phyloP scores from a whole-genome alignment of 2,113 vertebrate genomes.

The Tetraodon nigroviridis region DNA sequence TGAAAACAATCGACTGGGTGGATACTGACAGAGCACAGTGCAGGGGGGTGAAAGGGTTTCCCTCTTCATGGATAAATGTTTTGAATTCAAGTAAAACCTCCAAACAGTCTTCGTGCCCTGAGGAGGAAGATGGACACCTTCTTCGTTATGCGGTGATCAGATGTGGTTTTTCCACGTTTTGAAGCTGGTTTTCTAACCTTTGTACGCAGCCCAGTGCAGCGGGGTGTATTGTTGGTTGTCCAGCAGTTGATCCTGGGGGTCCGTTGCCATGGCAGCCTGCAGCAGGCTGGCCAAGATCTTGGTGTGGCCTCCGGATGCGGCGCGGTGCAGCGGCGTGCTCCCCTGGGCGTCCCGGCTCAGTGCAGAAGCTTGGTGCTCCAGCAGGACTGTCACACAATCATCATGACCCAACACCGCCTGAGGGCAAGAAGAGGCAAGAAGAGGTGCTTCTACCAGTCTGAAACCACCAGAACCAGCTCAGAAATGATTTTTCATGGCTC shows the following conservation, averaged over 20 bases:
- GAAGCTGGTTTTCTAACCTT: constrained; percentile 73
- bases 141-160: not conserved
- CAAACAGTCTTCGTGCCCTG: constrained; percentile 98
- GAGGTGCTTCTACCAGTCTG: not conserved
- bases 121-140: constrained; percentile 22
- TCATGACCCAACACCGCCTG: constrained; percentile 89
- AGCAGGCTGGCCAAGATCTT: constrained; percentile 83
- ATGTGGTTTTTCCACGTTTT: not conserved
- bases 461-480: too few species aligned
- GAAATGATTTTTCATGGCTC: too few species aligned
- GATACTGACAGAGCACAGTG: constrained; percentile 98
- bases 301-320: constrained; percentile 86
- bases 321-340: constrained; percentile 89
- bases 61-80: constrained; percentile 88
- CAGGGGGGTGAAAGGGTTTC: constrained; percentile 96
- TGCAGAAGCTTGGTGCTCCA: constrained; percentile 89
- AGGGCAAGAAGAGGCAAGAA: not conserved
- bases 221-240: constrained; percentile 93
- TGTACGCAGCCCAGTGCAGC: constrained; percentile 96
- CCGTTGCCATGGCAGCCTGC: constrained; percentile 82
- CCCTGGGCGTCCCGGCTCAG: constrained; percentile 91
- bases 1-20: not conserved
- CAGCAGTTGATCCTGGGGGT: constrained; percentile 86
- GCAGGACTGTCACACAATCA: constrained; percentile 86
- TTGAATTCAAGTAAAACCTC: constrained; percentile 99